Base-by-base conservation (phyloP, 2,888 invertebrate genomes). In the Drosophila putrida region DNA sequence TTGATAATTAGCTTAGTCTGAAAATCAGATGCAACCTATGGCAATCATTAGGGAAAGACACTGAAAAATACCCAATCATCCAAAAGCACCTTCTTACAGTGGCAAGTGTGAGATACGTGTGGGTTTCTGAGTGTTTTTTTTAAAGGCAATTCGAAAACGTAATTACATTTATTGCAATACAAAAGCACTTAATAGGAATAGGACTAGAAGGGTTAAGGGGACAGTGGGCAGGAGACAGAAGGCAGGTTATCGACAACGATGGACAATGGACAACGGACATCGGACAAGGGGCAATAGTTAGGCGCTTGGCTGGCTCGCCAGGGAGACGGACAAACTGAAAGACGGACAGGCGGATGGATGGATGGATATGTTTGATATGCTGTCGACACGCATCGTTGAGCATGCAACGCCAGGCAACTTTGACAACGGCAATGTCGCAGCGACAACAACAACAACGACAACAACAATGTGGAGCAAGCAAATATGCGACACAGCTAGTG, bases 371-470 rank as follows among this genome's bases (percentile, higher is more conserved):
- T 77, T 78, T 83, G 81, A 78, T 83, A 78, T 80, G 82, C 78
- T 83, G 89, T 88, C 83, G 90, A 81, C 87, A 89, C 90, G 87
- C 90, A 85, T 87, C 86, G 90, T 55, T 86, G 90, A 64, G 70
- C 86, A 81, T 77, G 77, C 89, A 88, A 71, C 65, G 72, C 67
- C 43, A 6, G 72, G 76, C 85, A 72, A 66, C 71, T 71, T 60
- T 75, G 75, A 75, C 76, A 78, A 59, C 63, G 57, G 59, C 73
- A 60, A 67, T 76, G 74, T 76, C 62, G 69, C 78, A 63, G 64
- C 78, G 66, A 70, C 61, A 78, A 65, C 70, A 76, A 69, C 70
- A 51, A 59, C 62, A 77, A n/a, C n/a, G n/a, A n/a, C n/a, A 60
- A 59, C 71, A 51, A 59, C 62, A 77, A 75, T 78, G 70, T 80